These are phyloP conservation scores for Pardosa pseudoannulata DNA, from an alignment of 2,888 invertebrate genomes.

Conservation along the genomic window DNA sequence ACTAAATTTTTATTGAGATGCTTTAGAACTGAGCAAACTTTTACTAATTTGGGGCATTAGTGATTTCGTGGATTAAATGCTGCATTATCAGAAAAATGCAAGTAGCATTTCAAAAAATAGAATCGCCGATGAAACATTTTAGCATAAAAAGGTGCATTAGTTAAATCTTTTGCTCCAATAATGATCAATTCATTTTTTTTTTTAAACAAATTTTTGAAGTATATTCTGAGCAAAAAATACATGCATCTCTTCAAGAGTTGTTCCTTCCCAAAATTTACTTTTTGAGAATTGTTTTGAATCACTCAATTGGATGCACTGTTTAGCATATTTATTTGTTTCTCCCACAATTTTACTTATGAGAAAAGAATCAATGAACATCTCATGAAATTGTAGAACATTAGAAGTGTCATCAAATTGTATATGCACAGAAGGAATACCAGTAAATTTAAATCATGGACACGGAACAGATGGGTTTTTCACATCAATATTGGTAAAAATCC, in stretches of 20 bases:
- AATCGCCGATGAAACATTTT: slow-evolving; percentile 25
- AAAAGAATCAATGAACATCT: background rate
- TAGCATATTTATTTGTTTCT: slow-evolving; percentile 41
- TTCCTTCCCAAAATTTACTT: slow-evolving; percentile 32
- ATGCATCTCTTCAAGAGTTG: too few relatives aligned
- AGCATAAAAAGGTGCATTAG: slow-evolving; percentile 21
- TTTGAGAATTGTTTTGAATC: slow-evolving; percentile 26
- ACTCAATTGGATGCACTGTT: too few relatives aligned
- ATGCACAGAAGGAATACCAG: slow-evolving; percentile 3
- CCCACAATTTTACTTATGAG: slow-evolving; percentile 22
- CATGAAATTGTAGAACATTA: slow-evolving; percentile 17
- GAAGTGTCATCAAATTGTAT: slow-evolving; percentile 8
- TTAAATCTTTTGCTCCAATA: too few relatives aligned
- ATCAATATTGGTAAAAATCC: too few relatives aligned
- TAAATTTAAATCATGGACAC: background rate
- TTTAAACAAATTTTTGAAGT: slow-evolving; percentile 10
- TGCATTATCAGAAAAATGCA: slow-evolving; percentile 2
- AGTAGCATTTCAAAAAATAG: slow-evolving; percentile 23
- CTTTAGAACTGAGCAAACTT: background rate
- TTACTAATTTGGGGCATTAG: background rate
- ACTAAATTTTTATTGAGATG: slow-evolving; percentile 20
- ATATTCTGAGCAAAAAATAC: slow-evolving; percentile 33
- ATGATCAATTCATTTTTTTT: too few relatives aligned
- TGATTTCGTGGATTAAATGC: background rate
- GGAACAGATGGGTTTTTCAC: too few relatives aligned